Evolutionary conservation across 2,113 vertebrate species (phyloP).

Genomic region (Monopterus albus): DNA sequence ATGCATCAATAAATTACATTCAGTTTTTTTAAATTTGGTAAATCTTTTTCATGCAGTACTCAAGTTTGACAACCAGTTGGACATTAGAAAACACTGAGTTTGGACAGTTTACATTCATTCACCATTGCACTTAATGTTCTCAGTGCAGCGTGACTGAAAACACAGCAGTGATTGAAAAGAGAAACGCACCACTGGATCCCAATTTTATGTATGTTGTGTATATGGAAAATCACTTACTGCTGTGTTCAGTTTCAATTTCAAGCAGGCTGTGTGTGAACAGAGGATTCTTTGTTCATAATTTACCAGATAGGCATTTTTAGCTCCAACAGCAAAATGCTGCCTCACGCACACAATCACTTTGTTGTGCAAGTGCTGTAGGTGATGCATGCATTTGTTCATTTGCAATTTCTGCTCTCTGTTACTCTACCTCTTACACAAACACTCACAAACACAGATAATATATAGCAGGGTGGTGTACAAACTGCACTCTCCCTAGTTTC

Average conservation of each 20-base stretch:
- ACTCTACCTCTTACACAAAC: constrained; percentile 57
- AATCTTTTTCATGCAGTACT: constrained; percentile 19
- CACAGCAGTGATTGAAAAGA: constrained; percentile 18
- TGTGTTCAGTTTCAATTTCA: constrained; percentile 48
- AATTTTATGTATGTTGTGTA: constrained; percentile 36
- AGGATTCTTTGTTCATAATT: constrained; percentile 53
- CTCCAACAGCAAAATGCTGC: constrained; percentile 32
- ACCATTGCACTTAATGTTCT: background rate
- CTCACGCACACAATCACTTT: constrained; percentile 50
- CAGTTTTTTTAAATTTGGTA: constrained; percentile 5
- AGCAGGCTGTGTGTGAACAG: constrained; percentile 5
- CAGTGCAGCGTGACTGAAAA: constrained; percentile 19
- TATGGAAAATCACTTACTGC: constrained; percentile 39
- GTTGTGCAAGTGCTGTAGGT: constrained; percentile 60
- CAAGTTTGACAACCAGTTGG: constrained; percentile 3
- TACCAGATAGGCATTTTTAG: constrained; percentile 50
- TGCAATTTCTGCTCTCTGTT: constrained; percentile 55
- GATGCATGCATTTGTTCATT: constrained; percentile 69
- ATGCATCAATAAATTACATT: constrained; percentile 5
- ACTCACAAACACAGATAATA: constrained; percentile 58
- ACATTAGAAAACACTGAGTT: constrained; percentile 6
- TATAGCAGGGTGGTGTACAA: constrained; percentile 39
- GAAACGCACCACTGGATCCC: constrained; percentile 25
- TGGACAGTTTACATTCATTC: constrained; percentile 17
- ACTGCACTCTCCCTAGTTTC: constrained; percentile 61